phyloP scores from a whole-genome alignment of 1,140 invertebrate genomes.

The Macrobrachium rosenbergii region DNA sequence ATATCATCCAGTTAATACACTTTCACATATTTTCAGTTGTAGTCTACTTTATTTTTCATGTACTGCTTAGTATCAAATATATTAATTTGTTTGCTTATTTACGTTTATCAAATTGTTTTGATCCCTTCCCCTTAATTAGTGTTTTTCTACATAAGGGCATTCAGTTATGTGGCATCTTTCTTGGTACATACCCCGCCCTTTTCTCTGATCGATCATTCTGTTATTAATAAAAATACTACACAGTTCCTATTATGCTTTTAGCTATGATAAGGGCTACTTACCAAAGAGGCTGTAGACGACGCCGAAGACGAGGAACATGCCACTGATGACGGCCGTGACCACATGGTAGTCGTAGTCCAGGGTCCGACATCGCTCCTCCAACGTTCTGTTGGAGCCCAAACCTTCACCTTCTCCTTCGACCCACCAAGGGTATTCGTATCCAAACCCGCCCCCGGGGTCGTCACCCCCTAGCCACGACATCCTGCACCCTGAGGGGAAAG shows the following conservation, averaged over 20 bases:
- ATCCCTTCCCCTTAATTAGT: too few relatives aligned
- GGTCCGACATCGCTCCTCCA: conserved; percentile 70
- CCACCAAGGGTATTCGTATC: conserved; percentile 55
- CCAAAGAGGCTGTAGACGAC: conserved; percentile 78
- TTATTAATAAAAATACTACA: background rate
- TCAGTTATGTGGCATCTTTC: too few relatives aligned
- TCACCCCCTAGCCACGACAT: conserved; percentile 60
- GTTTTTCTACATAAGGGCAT: too few relatives aligned
- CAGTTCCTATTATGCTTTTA: too few relatives aligned
- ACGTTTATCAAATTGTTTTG: too few relatives aligned
- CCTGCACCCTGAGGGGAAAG: conserved; percentile 34
- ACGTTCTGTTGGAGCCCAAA: conserved; percentile 34
- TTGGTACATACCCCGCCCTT: too few relatives aligned
- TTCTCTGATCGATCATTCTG: too few relatives aligned
- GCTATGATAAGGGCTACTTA: conserved; percentile 69
- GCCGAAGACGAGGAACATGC: conserved; percentile 76
- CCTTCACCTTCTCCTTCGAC: conserved; percentile 21
- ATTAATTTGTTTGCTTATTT: too few relatives aligned
- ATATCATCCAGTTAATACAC: too few relatives aligned
- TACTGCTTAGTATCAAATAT: too few relatives aligned
- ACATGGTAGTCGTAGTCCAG: conserved; percentile 75
- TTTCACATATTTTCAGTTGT: too few relatives aligned
- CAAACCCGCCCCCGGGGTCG: conserved; percentile 51
- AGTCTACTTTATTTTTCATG: too few relatives aligned
- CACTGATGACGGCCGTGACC: conserved; percentile 73